Conservation (phyloP, 2,113 vertebrate genomes). For the Rhinopomastus cyanomelas region DNA sequence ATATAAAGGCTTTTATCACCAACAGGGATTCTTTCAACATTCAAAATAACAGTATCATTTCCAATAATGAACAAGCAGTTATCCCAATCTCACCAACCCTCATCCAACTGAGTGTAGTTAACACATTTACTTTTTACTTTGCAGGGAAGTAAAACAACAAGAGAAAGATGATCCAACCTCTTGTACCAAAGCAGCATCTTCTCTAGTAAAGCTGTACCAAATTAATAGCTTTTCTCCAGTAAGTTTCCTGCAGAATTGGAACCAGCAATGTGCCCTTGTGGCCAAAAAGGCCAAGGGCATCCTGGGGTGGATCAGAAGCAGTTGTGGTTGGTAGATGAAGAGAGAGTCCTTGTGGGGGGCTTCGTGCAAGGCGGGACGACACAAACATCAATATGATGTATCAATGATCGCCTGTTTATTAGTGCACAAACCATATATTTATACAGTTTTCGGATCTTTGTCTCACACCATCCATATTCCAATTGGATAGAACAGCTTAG, state of each 20-base stretch:
- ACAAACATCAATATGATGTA: no score
- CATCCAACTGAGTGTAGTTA: not conserved
- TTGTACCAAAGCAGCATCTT: not conserved
- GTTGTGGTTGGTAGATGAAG: no score
- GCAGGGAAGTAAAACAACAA: not conserved
- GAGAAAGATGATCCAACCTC: not conserved
- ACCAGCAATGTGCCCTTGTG: no score
- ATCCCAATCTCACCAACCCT: not conserved
- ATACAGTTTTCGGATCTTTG: no score
- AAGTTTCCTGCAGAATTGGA: not conserved
- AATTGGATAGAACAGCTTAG: no score
- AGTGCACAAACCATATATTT: no score
- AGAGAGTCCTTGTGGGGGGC: no score
- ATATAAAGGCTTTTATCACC: not conserved
- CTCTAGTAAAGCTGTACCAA: not conserved
- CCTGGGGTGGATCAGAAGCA: no score
- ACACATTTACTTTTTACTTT: not conserved
- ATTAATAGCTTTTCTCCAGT: not conserved
- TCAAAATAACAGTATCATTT: not conserved
- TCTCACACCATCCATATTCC: no score
- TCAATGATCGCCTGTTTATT: no score
- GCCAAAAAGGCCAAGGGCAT: no score
- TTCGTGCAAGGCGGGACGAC: no score
- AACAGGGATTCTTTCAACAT: not conserved
- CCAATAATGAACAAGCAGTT: not conserved